Evolutionary conservation across 2,888 invertebrate species (phyloP).

Genomic region (Spisula subtruncata): DNA sequence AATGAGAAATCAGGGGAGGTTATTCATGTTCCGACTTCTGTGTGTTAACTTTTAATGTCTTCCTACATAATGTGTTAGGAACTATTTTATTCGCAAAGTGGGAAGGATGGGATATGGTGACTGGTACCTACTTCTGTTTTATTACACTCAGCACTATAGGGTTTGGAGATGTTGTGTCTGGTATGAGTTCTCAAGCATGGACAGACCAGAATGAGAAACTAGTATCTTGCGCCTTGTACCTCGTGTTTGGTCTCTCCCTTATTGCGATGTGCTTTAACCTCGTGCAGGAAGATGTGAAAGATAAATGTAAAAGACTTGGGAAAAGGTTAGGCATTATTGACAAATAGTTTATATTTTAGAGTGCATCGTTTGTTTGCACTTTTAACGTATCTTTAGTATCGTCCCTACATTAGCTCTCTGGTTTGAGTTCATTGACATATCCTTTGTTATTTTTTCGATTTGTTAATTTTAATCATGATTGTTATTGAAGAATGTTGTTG

Average conservation of each 20-base stretch:
- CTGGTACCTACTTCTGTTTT: conserved; percentile 87
- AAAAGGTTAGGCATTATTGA: conserved; percentile 87
- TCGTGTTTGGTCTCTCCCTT: conserved; percentile 88
- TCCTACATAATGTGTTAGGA: conserved; percentile 86
- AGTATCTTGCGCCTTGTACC: conserved; percentile 87
- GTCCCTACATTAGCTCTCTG: not conserved
- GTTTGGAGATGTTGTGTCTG: conserved; percentile 86
- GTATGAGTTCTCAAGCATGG: conserved; percentile 83
- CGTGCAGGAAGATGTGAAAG: conserved; percentile 88
- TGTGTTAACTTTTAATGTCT: conserved; percentile 86
- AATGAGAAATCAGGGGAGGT: conserved; percentile 82
- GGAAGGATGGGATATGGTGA: conserved; percentile 86
- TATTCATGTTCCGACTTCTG: conserved; percentile 86
- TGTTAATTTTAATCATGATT: not conserved
- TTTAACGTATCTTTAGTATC: not conserved
- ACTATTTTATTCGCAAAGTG: conserved; percentile 86
- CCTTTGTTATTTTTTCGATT: not conserved
- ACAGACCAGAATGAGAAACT: conserved; percentile 82
- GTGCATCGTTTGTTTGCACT: conserved; percentile 22
- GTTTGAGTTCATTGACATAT: not conserved
- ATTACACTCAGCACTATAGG: conserved; percentile 87
- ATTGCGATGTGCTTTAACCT: conserved; percentile 88
- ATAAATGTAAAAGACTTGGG: conserved; percentile 87
- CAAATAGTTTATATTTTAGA: conserved; percentile 34
- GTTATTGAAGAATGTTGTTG: not conserved